These are phyloP conservation scores for Megaptera novaeangliae DNA, from an alignment of 2,113 vertebrate species.

Conservation along the genomic window DNA sequence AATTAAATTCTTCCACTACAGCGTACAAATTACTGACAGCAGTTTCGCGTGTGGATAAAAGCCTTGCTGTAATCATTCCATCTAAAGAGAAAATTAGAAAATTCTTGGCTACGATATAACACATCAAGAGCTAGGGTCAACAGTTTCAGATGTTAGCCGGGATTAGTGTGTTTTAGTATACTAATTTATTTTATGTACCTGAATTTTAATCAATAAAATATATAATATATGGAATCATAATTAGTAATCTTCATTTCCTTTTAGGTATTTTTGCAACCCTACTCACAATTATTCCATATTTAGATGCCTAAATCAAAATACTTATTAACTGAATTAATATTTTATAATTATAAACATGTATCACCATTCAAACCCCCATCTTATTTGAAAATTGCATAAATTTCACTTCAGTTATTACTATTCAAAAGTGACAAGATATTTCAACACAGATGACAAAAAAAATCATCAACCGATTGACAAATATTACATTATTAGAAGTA, in stretches of 20 bases:
- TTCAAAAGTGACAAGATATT: background rate
- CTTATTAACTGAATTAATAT: background rate
- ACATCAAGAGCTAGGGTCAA: background rate
- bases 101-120: background rate
- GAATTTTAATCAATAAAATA: background rate
- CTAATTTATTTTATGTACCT: background rate
- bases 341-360: background rate
- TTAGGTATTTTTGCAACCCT: background rate
- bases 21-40: background rate
- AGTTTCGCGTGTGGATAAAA: background rate
- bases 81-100: background rate
- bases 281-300: background rate
- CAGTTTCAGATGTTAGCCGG: background rate
- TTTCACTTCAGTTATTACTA: background rate
- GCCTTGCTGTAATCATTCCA: background rate
- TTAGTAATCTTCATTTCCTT: background rate
- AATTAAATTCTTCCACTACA: background rate
- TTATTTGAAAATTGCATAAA: background rate
- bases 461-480: background rate
- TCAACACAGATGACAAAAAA: background rate
- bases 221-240: background rate
- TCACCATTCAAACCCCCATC: background rate
- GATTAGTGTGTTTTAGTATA: background rate
- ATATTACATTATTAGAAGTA: background rate
- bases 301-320: background rate